These are phyloP conservation scores for Drosophila aldrichi DNA, from an alignment of 2,888 invertebrate species.

Conservation along the genomic window DNA sequence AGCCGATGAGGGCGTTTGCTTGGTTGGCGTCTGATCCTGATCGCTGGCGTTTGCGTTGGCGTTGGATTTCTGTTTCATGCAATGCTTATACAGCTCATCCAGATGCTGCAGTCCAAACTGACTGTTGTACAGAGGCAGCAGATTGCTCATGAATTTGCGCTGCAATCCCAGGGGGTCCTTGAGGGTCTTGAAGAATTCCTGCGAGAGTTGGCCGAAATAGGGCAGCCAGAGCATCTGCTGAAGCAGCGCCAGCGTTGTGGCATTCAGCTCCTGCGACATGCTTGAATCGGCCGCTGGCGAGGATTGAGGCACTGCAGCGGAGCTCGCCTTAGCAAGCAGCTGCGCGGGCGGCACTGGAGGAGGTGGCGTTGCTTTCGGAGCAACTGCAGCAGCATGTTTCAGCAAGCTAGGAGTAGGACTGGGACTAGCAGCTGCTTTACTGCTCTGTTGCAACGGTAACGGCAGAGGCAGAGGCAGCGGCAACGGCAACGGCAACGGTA, in stretches of 20 bases:
- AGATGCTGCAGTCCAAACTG: constrained; percentile 70
- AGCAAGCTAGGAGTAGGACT: constrained; percentile 29
- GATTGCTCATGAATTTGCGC: constrained; percentile 74
- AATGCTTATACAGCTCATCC: constrained; percentile 73
- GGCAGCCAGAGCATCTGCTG: constrained; percentile 92
- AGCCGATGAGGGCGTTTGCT: constrained; percentile 15
- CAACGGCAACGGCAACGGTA: neutral
- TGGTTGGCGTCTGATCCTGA: constrained; percentile 24
- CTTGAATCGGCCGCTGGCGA: constrained; percentile 74
- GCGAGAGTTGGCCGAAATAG: constrained; percentile 86
- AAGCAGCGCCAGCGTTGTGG: constrained; percentile 89
- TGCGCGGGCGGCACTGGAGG: constrained; percentile 6
- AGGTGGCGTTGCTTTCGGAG: constrained; percentile 1
- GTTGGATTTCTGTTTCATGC: constrained; percentile 82
- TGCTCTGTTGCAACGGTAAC: constrained; percentile 12
- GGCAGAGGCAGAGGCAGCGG: neutral
- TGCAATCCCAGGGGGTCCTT: constrained; percentile 76
- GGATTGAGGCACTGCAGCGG: constrained; percentile 38
- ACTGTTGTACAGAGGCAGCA: constrained; percentile 70
- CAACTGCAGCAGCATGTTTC: constrained; percentile 18
- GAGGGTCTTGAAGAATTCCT: constrained; percentile 86
- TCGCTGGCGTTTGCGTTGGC: constrained; percentile 86
- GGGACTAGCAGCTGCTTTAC: constrained; percentile 20
- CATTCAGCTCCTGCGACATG: constrained; percentile 89
- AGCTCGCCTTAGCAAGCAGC: constrained; percentile 41